These are phyloP conservation scores for Colossoma macropomum DNA, from an alignment of 2,113 vertebrate species.

Conservation along the genomic window DNA sequence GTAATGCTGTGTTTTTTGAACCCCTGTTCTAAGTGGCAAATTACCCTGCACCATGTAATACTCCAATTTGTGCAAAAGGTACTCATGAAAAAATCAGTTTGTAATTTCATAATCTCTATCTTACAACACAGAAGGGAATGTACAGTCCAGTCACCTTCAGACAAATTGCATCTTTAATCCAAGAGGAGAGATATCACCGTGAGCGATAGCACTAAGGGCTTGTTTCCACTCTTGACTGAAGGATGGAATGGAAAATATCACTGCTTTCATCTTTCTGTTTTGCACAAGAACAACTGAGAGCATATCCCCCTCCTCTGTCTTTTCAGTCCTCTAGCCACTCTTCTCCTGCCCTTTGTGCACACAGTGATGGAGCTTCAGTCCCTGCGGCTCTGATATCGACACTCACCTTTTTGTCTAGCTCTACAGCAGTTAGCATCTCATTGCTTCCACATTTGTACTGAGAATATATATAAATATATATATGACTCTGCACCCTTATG, in stretches of 20 bases:
- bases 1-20: slow-evolving; percentile 69
- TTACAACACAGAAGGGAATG: slow-evolving; percentile 48
- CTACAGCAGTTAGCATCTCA: slow-evolving; percentile 18
- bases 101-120: slow-evolving; percentile 3
- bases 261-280: slow-evolving; percentile 11
- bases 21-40: slow-evolving; percentile 50
- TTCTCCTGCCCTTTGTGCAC: slow-evolving; percentile 25
- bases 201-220: slow-evolving; percentile 75
- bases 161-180: slow-evolving; percentile 35
- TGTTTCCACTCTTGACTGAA: slow-evolving; percentile 59
- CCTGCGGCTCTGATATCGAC: neutral
- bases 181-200: slow-evolving; percentile 53
- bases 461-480: slow-evolving; percentile 23
- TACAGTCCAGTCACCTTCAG: slow-evolving; percentile 42
- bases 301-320: slow-evolving; percentile 5
- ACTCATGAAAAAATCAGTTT: neutral
- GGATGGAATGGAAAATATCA: slow-evolving; percentile 32
- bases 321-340: neutral
- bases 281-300: slow-evolving; percentile 33
- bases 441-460: slow-evolving; percentile 52
- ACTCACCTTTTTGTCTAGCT: slow-evolving; percentile 33
- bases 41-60: neutral
- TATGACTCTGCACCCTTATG: slow-evolving; percentile 45
- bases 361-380: neutral
- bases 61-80: neutral